Evolutionary conservation across 2,113 vertebrate species (phyloP), one percentile per base, ranked within the genome.

Genomic region (Neogobius melanostomus): DNA sequence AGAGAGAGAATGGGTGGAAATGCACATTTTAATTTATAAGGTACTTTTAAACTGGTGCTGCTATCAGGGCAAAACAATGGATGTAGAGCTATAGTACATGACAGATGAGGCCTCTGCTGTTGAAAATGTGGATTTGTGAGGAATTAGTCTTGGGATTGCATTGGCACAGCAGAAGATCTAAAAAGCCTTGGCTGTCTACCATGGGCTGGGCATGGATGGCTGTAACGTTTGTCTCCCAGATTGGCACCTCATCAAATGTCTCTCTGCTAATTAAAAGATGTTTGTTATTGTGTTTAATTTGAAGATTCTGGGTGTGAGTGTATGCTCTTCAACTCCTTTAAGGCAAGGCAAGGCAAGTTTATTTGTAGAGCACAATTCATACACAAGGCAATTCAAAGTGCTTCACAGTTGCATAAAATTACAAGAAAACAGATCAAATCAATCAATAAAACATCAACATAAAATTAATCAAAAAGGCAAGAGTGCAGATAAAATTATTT

Each of bases 91-190:
- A 76, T 1, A 36, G 46, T 45, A 68, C 5, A 67, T 76, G 78
- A 82, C 75, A 74, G 78, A 72, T n/a, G 64, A 76, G 76, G 28
- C 53, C 69, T 57, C 56, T 49, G 77, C 64, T 74, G 66, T 82
- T 84, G 88, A 69, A 85, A 36, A 79, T 87, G 86, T 83, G 71
- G 78, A 88, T 84, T 67, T 42, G 21, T 54, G 54, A 73, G 74
- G 72, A 72, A 77, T 85, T 83, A 74, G 71, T 61, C 59, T 46
- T 69, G 28, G 68, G 60, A 79, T 72, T 77, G 73, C 76, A 86
- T 87, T 83, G 84, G 74, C 48, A 63, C 74, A 73, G 86, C 80
- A 86, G 68, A 36, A 63, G 48, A 82, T 75, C 79, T 71, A 69
- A 86, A 79, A 85, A 61, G 45, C 52, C 64, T 74, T 87, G 81